Percentiles rank a stretch among this genome's conserved stretches.
Evolutionary conservation across 2,797 vertebrate genomes (phyloP).

Genomic region (Xiphophorus birchmanni): DNA sequence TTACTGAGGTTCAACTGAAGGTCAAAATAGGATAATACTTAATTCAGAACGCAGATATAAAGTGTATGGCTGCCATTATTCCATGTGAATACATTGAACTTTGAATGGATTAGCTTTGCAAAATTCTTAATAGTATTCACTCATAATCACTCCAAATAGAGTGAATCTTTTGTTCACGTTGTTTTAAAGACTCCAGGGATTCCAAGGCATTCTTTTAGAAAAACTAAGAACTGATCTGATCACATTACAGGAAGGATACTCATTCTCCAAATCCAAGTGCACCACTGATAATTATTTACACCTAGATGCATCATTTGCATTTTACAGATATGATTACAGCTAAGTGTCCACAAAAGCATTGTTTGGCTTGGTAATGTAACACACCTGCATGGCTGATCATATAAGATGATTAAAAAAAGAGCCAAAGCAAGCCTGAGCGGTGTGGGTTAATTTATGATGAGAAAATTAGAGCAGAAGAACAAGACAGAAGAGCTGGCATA

Average conservation of each 20-base stretch:
- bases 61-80: no score
- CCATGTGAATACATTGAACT: slow-evolving; percentile 2
- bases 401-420: slow-evolving; percentile 2
- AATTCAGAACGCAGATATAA: background rate
- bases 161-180: slow-evolving; percentile 9
- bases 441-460: slow-evolving; percentile 15
- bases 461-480: slow-evolving; percentile 23
- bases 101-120: slow-evolving; percentile 17
- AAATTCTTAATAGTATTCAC: slow-evolving; percentile 27
- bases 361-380: background rate
- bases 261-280: background rate
- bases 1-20: background rate
- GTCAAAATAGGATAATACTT: background rate
- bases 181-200: slow-evolving; percentile 14
- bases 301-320: background rate
- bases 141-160: slow-evolving; percentile 10
- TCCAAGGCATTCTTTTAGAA: background rate
- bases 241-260: background rate
- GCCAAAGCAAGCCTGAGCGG: background rate
- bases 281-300: background rate
- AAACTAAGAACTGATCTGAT: background rate
- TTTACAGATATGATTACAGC: background rate
- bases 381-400: slow-evolving; percentile 10
- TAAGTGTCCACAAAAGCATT: slow-evolving; percentile 1
- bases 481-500: slow-evolving; percentile 13